Evolutionary conservation across 2,888 invertebrate species (phyloP).

Genomic region (Copidosoma aretas): DNA sequence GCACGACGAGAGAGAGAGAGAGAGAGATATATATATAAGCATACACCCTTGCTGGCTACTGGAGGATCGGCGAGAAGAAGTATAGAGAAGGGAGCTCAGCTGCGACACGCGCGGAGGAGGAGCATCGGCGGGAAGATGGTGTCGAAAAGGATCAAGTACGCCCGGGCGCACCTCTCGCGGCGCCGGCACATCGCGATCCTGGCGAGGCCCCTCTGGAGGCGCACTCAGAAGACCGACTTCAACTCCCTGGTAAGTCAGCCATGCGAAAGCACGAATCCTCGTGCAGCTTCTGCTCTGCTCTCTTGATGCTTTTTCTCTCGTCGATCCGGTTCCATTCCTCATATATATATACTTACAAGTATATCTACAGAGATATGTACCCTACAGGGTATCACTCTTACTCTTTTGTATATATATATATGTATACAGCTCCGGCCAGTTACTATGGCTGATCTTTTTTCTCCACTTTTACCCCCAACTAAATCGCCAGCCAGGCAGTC

Average conservation of each 20-base stretch:
- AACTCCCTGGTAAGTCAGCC: conserved; percentile 33
- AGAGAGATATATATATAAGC: too few species aligned
- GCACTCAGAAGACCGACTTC: conserved; percentile 32
- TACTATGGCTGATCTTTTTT: too few species aligned
- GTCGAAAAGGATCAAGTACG: conserved; percentile 53
- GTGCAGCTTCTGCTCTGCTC: not conserved
- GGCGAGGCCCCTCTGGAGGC: conserved; percentile 52
- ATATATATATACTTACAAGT: not conserved
- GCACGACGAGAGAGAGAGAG: too few species aligned
- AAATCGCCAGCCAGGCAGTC: too few species aligned
- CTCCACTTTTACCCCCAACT: too few species aligned
- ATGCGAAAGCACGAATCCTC: not conserved
- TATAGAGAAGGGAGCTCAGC: too few species aligned
- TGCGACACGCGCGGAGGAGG: not conserved
- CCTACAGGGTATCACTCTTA: too few species aligned
- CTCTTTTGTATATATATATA: too few species aligned
- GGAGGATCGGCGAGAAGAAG: too few species aligned
- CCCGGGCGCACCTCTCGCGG: conserved; percentile 52
- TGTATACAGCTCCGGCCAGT: too few species aligned
- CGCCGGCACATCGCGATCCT: conserved; percentile 48
- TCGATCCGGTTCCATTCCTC: not conserved
- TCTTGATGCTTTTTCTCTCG: not conserved
- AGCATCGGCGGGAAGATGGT: conserved; percentile 40
- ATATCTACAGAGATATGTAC: too few species aligned
- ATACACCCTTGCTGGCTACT: too few species aligned